Evolutionary conservation across 1,140 invertebrate genomes (phyloP).

Genomic region (Neotoxoptera formosana): DNA sequence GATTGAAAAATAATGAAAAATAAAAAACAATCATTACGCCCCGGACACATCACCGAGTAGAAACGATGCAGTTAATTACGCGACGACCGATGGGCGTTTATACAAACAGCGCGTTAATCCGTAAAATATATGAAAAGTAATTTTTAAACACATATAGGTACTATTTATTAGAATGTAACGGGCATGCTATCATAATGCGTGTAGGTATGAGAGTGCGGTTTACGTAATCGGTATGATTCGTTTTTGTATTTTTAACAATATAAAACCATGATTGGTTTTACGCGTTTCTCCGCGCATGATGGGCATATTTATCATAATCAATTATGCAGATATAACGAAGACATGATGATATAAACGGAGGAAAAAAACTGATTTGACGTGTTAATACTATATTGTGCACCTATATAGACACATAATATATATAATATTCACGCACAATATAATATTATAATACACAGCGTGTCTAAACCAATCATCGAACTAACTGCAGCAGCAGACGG

Average conservation of each 20-base stretch:
- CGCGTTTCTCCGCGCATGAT: not conserved
- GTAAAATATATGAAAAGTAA: conserved; percentile 19
- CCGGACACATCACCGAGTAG: not conserved
- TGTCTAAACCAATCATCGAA: not conserved
- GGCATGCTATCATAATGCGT: not conserved
- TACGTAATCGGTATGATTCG: conserved; percentile 23
- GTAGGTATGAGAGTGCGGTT: not conserved
- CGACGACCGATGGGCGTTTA: conserved; percentile 8
- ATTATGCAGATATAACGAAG: not conserved
- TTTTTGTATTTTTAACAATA: not conserved
- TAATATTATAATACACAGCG: not conserved
- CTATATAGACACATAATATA: not conserved
- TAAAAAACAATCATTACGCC: not conserved
- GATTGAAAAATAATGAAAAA: not conserved
- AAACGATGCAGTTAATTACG: not conserved
- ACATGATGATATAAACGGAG: not conserved
- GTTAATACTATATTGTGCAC: not conserved
- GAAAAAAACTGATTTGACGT: not conserved
- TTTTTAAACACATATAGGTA: conserved; percentile 3
- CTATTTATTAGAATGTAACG: conserved; percentile 17
- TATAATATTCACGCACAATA: not conserved
- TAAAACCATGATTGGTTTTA: not conserved
- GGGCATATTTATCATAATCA: not conserved
- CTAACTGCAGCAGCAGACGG: not conserved
- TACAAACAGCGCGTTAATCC: not conserved